phyloP scores from a whole-genome alignment of 1,140 invertebrate genomes.

The Sycophila sp. region DNA sequence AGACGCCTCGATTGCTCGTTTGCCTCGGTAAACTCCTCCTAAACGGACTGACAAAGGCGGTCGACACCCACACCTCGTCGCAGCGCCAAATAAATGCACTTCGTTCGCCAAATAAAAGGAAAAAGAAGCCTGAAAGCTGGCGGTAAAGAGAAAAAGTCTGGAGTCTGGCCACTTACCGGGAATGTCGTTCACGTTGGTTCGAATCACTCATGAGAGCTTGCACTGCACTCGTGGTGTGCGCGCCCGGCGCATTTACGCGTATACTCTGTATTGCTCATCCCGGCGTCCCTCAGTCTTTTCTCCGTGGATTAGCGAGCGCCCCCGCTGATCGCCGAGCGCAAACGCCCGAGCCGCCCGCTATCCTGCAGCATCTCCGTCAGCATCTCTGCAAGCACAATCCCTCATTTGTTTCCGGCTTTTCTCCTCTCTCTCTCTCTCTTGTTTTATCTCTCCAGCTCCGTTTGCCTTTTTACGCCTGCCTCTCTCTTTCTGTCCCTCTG shows the following conservation, averaged over 20 bases:
- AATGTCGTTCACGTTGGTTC: conserved; percentile 18
- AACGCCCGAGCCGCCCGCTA: background rate
- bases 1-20: too few relatives aligned
- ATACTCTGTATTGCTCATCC: background rate
- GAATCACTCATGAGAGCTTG: conserved; percentile 20
- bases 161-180: conserved; percentile 31
- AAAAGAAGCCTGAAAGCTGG: too few relatives aligned
- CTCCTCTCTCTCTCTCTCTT: background rate
- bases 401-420: background rate
- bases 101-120: too few relatives aligned
- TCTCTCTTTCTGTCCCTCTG: too few relatives aligned
- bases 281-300: background rate
- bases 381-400: background rate
- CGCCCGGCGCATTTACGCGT: background rate
- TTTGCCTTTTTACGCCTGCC: background rate
- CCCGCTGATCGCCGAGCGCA: background rate
- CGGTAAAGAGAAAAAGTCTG: too few relatives aligned
- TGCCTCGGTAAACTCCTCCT: too few relatives aligned
- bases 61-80: too few relatives aligned
- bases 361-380: background rate
- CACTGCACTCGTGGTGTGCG: background rate
- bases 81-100: too few relatives aligned
- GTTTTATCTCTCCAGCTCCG: too few relatives aligned
- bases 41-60: too few relatives aligned
- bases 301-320: background rate